Conservation (phyloP, 2,888 invertebrate genomes). For the Clitarchus hookeri region DNA sequence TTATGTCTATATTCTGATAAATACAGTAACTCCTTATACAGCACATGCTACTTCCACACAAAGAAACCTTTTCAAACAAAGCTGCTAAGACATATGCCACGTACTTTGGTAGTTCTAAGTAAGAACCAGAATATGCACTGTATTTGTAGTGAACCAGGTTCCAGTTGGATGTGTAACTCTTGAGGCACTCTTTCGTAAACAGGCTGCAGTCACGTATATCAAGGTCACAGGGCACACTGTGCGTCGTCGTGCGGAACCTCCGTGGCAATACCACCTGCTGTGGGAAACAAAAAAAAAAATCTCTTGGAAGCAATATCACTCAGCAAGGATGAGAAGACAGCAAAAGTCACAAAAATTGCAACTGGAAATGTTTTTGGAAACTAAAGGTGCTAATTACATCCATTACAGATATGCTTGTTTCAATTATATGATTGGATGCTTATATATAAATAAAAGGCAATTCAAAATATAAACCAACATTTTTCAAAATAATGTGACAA, state of each 20-base stretch:
- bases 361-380: conserved; percentile 29
- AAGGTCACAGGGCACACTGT: conserved; percentile 60
- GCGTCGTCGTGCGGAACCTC: conserved; percentile 76
- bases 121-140: conserved; percentile 83
- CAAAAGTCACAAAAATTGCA: no score
- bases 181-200: conserved; percentile 70
- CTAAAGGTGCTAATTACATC: neutral
- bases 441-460: no score
- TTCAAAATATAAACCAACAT: no score
- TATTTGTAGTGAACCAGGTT: conserved; percentile 92
- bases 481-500: no score
- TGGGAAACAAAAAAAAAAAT: conserved; percentile 29
- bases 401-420: neutral
- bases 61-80: no score
- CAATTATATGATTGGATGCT: neutral
- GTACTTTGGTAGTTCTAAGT: conserved; percentile 83
- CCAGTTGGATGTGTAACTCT: conserved; percentile 85
- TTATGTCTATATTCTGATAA: no score
- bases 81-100: conserved; percentile 29
- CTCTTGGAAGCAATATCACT: no score
- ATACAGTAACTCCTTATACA: no score
- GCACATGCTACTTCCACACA: no score
- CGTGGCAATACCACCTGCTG: conserved; percentile 81
- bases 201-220: conserved; percentile 61
- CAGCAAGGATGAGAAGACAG: no score